A percentile compares a stretch with the other conserved stretches of the same genome.
Evolutionary conservation across 2,888 invertebrate genomes (phyloP).

Genomic region (Cephus runcator): DNA sequence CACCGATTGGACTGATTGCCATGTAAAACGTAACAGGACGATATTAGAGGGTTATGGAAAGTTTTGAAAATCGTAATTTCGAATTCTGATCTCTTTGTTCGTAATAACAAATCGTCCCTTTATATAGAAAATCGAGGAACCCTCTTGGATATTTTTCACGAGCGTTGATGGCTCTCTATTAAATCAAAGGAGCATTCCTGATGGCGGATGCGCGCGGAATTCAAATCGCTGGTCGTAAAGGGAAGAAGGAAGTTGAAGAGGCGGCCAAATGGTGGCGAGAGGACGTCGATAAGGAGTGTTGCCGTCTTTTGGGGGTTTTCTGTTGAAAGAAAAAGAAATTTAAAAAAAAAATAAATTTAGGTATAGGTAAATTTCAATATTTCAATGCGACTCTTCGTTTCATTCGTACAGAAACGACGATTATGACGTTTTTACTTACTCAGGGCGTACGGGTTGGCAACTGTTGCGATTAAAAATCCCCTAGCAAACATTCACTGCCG

Average conservation of each 20-base stretch:
- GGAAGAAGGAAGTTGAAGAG: constrained; percentile 31
- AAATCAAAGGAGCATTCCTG: constrained; percentile 58
- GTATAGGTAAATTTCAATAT: not conserved
- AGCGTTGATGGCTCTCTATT: constrained; percentile 54
- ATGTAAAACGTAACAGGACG: not conserved
- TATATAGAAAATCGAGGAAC: not conserved
- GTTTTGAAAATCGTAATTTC: not conserved
- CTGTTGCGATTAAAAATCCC: not conserved
- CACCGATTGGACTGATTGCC: not conserved
- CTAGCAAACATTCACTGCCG: not conserved
- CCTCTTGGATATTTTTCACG: not conserved
- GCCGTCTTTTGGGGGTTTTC: not conserved
- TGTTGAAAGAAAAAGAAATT: not conserved
- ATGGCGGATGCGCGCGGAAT: constrained; percentile 53
- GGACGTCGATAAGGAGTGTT: not conserved
- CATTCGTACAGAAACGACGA: not conserved
- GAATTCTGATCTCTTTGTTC: not conserved
- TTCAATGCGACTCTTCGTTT: not conserved
- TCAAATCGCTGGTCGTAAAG: constrained; percentile 55
- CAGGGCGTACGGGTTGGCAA: not conserved
- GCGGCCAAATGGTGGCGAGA: constrained; percentile 28
- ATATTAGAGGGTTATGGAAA: not conserved
- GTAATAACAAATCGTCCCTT: not conserved
- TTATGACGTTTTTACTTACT: not conserved
- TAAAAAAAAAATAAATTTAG: not conserved